phyloP scores from a whole-genome alignment of 2,113 vertebrate species.

The Lasiurus borealis region DNA sequence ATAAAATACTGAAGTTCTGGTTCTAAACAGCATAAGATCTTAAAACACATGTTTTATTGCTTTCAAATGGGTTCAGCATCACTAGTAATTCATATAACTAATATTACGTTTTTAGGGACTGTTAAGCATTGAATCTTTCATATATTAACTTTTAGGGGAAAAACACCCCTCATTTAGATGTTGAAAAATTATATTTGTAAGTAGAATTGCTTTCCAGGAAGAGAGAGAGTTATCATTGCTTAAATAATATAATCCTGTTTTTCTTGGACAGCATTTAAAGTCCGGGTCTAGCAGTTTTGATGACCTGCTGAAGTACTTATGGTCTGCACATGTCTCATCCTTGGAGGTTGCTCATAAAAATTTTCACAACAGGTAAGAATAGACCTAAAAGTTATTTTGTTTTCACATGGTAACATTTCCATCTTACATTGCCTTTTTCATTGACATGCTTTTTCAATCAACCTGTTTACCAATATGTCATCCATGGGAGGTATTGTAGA shows the following conservation, averaged over 20 bases:
- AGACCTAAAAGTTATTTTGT: neutral
- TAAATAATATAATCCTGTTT: neutral
- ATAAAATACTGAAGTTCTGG: neutral
- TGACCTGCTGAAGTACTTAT: constrained; percentile 76
- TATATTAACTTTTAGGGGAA: neutral
- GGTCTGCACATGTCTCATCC: constrained; percentile 77
- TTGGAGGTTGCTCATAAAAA: constrained; percentile 34
- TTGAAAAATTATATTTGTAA: neutral
- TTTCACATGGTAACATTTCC: neutral
- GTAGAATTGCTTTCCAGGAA: neutral
- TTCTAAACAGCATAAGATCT: neutral
- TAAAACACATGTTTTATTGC: neutral
- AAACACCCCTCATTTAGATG: neutral
- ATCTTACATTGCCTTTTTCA: neutral
- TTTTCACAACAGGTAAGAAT: constrained; percentile 80
- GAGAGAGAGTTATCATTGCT: neutral
- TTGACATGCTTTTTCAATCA: neutral
- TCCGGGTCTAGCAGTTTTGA: constrained; percentile 73
- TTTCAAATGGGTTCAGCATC: neutral
- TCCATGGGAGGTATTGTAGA: neutral
- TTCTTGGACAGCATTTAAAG: neutral
- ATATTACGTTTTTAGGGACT: neutral
- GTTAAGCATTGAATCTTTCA: neutral
- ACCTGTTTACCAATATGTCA: neutral
- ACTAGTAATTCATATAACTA: neutral